Conservation (phyloP, 2,888 invertebrate genomes). For the Drosophila percnosoma region DNA sequence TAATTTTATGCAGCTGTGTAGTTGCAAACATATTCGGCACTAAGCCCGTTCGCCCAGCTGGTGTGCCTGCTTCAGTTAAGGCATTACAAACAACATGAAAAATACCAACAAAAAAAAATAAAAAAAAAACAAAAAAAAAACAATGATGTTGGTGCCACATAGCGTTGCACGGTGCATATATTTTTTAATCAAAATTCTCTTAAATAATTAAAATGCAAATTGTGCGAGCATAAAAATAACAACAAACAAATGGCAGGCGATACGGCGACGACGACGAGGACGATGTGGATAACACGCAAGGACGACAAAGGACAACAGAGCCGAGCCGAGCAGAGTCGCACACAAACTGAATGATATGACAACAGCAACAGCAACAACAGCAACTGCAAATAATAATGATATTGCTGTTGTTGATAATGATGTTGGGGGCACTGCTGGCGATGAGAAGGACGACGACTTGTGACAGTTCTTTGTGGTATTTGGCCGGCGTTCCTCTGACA, state of each 20-base stretch:
- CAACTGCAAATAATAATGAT: conserved; percentile 26
- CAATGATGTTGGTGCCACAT: conserved; percentile 19
- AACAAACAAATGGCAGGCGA: conserved; percentile 62
- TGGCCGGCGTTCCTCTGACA: conserved; percentile 31
- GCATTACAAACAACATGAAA: neutral
- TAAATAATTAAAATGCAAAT: conserved; percentile 84
- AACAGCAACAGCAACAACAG: conserved; percentile 48
- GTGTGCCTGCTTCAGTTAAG: conserved; percentile 8
- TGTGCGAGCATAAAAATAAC: conserved; percentile 72
- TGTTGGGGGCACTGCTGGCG: conserved; percentile 25
- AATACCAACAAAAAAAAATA: neutral
- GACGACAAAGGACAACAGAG: conserved; percentile 69
- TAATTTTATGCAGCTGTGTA: neutral
- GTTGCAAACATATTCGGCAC: neutral
- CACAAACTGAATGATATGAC: conserved; percentile 57
- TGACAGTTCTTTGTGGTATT: conserved; percentile 78
- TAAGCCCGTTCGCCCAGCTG: conserved; percentile 7
- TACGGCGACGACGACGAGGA: conserved; percentile 21
- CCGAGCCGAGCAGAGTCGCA: conserved; percentile 21
- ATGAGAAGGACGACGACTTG: conserved; percentile 53
- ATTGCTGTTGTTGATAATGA: conserved; percentile 33
- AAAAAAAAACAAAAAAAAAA: neutral
- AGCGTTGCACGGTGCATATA: conserved; percentile 41
- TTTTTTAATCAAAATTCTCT: conserved; percentile 84
- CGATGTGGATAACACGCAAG: conserved; percentile 52